Base-by-base conservation (phyloP, 2,797 vertebrate genomes). In the Sus cebifrons region DNA sequence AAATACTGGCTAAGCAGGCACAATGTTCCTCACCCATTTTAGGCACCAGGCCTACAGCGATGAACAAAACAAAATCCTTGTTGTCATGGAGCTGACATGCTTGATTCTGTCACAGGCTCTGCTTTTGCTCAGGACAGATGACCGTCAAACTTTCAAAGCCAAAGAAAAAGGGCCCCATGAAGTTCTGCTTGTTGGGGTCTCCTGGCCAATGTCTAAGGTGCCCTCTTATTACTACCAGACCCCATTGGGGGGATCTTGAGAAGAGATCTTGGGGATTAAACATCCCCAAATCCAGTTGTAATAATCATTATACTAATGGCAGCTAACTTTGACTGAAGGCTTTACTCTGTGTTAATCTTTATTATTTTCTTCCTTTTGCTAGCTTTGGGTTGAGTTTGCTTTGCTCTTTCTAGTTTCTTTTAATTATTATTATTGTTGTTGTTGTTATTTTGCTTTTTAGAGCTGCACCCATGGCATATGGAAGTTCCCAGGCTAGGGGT, bases 1-100 rank as follows among this genome's bases (percentile, higher is more conserved):
- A 87, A 87, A 67, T 92, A 82, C n/a, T 73, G 23, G 18, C 20
- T 73, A 88, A 89, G 18, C 4, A 60, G 81, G 36, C 89, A 62
- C 12, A 91, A 21, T 49, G 23, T 74, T 20, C 36, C 54, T 58
- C 0, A n/a, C 7, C 27, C 16, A 25, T 62, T 52, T 8, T 32
- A 54, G 25, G 40, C 65, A 83, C n/a, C 64, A 40, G 25, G 17
- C 58, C 49, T 79, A 81, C 23, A 95, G 40, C 75, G 71, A 65
- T 40, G 18, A 86, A 52, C 25, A 29, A 49, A 89, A 89, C 25
- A 56, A 27, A 75, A 56, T 56, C 12, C 65, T 77, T 81, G 40
- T 36, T 79, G 64, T 49, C 84, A 56, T 49, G 62, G 18, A 77
- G 64, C 1, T n/a, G 27, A 62, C 13, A 64, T 23, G 32, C 52